A percentile compares a stretch with the other conserved stretches of the same genome.
phyloP scores from a whole-genome alignment of 92 coral and sea anemone genomes.

The Siderastrea siderea region DNA sequence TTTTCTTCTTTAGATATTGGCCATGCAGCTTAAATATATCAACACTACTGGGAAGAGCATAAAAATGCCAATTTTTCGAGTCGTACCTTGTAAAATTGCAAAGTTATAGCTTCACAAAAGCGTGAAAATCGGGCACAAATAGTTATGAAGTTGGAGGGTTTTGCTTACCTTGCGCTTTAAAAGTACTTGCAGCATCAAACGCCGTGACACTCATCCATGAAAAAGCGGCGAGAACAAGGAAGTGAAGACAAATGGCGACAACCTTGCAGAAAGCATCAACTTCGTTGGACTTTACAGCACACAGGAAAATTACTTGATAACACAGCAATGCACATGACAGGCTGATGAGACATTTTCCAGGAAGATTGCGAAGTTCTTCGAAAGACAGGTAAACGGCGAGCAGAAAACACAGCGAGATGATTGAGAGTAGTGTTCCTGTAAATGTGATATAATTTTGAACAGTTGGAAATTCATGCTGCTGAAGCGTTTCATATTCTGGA shows the following conservation, averaged over 20 bases:
- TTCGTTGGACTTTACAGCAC: slow-evolving; percentile 1
- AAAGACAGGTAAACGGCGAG: slow-evolving; percentile 16
- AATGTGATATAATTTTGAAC: slow-evolving; percentile 5
- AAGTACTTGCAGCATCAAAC: slow-evolving; percentile 51
- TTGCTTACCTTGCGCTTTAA: background rate
- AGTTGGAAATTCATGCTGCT: background rate
- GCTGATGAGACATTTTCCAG: slow-evolving; percentile 43
- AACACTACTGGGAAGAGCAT: too few relatives aligned
- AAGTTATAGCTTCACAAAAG: too few relatives aligned
- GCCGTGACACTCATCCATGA: slow-evolving; percentile 81
- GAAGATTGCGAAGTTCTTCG: slow-evolving; percentile 29
- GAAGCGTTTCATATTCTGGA: background rate
- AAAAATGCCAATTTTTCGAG: too few relatives aligned
- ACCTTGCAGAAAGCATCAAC: slow-evolving; percentile 42
- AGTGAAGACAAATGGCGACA: slow-evolving; percentile 69
- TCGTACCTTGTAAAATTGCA: too few relatives aligned
- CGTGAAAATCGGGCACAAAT: too few relatives aligned
- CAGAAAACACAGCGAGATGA: slow-evolving; percentile 28
- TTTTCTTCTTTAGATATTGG: too few relatives aligned
- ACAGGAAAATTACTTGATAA: slow-evolving; percentile 21
- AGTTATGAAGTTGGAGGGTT: background rate
- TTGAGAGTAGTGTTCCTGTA: slow-evolving; percentile 5
- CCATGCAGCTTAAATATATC: too few relatives aligned
- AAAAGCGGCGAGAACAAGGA: slow-evolving; percentile 63
- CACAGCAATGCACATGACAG: slow-evolving; percentile 31